These are phyloP conservation scores for Siphlonurus alternatus DNA, from an alignment of 2,888 invertebrate genomes.

Conservation along the genomic window DNA sequence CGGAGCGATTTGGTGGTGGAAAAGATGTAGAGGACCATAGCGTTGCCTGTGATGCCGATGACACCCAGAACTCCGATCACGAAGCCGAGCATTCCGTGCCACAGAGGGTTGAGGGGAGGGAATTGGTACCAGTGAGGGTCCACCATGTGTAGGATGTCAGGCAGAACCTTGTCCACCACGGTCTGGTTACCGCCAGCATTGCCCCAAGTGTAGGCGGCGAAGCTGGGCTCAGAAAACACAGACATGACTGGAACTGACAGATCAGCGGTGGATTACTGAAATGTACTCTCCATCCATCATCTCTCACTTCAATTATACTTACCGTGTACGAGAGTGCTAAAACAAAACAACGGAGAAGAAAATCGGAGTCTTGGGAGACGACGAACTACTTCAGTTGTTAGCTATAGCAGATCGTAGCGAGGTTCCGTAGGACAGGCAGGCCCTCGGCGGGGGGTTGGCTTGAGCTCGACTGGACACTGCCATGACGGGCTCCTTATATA, in stretches of 20 bases:
- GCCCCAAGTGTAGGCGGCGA: constrained; percentile 15
- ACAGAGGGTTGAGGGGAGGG: constrained; percentile 74
- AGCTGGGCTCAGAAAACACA: constrained; percentile 6
- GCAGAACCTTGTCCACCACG: constrained; percentile 63
- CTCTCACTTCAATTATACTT: too few relatives aligned
- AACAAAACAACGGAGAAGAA: too few relatives aligned
- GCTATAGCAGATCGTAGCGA: too few relatives aligned
- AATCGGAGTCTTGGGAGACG: too few relatives aligned
- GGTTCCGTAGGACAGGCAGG: too few relatives aligned
- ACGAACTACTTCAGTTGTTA: too few relatives aligned
- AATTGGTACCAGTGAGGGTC: constrained; percentile 61
- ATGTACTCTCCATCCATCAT: too few relatives aligned
- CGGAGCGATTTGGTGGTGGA: constrained; percentile 53
- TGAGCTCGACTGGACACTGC: too few relatives aligned
- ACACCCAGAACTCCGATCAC: constrained; percentile 58
- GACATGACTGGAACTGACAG: constrained; percentile 8
- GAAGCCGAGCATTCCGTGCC: constrained; percentile 68
- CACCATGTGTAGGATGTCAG: constrained; percentile 58
- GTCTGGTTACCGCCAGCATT: constrained; percentile 44
- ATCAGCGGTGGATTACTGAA: too few relatives aligned
- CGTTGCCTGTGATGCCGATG: constrained; percentile 50
- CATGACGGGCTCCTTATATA: too few relatives aligned
- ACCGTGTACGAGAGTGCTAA: too few relatives aligned
- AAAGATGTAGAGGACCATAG: constrained; percentile 56
- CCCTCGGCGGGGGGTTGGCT: too few relatives aligned